Evolutionary conservation across 2,797 vertebrate genomes (phyloP).

Genomic region (Alauda arvensis): DNA sequence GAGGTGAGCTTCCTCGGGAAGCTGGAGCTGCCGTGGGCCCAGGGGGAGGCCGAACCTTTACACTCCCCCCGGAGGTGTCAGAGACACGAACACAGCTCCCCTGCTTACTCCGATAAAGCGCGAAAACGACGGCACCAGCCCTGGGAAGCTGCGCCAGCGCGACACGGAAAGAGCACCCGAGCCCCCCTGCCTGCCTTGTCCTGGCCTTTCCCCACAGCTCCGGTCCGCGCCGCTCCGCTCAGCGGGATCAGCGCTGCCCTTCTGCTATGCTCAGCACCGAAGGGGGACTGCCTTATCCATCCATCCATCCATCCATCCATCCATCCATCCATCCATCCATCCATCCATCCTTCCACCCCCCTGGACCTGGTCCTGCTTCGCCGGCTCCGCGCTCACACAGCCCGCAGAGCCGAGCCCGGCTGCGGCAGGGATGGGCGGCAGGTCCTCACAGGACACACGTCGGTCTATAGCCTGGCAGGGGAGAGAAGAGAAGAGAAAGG

Average conservation of each 20-base stretch:
- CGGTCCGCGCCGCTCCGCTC: background rate
- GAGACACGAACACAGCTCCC: background rate
- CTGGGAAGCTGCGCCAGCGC: background rate
- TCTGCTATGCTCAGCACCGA: background rate
- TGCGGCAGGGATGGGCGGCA: background rate
- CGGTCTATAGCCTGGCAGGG: background rate
- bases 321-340: background rate
- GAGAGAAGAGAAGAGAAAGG: background rate
- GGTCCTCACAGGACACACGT: background rate
- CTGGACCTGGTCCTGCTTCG: background rate
- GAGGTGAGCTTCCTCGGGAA: background rate
- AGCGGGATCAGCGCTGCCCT: background rate
- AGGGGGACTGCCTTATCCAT: background rate
- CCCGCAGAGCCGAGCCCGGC: background rate
- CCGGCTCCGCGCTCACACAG: background rate
- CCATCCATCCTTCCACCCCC: fast-evolving
- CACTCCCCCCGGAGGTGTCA: background rate
- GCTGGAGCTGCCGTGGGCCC: background rate
- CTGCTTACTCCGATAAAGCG: background rate
- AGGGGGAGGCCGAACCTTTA: background rate
- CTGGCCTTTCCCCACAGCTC: background rate
- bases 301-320: background rate
- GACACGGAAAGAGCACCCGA: background rate
- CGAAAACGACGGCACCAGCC: background rate
- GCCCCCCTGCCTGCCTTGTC: too few species aligned